Evolutionary conservation across 2,113 vertebrate genomes (phyloP).

Genomic region (Oreocharis arfaki): DNA sequence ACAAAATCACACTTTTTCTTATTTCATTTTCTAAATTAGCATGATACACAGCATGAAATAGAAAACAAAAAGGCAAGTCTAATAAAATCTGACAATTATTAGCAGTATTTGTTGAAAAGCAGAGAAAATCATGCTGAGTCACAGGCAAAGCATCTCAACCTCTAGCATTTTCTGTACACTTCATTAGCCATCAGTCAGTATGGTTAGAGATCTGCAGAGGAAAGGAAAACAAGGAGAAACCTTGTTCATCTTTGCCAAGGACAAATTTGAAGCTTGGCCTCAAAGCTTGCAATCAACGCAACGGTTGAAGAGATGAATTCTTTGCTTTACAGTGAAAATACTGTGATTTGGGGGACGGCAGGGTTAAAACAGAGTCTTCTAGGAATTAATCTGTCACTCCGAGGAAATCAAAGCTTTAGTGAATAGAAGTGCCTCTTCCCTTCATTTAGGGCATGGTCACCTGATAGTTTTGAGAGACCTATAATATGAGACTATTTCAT

Average conservation of each 20-base stretch:
- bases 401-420: not conserved
- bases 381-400: not conserved
- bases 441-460: not conserved
- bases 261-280: not conserved
- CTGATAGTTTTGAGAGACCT: not conserved
- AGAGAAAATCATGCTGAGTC: constrained; percentile 21
- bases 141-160: constrained; percentile 5
- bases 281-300: not conserved
- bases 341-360: not conserved
- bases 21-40: not conserved
- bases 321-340: not conserved
- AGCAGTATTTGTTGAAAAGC: not conserved
- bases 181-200: constrained; percentile 18
- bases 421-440: not conserved
- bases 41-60: not conserved
- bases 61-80: constrained; percentile 2
- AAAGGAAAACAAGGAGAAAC: not conserved
- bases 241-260: not conserved
- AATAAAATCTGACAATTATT: constrained; percentile 36
- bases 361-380: not conserved
- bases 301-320: not conserved
- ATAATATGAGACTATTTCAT: not conserved
- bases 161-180: not conserved
- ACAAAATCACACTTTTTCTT: not conserved
- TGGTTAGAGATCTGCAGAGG: not conserved